These are phyloP conservation scores for Aselliscus stoliczkanus DNA, from an alignment of 2,797 vertebrate species.

Conservation along the genomic window DNA sequence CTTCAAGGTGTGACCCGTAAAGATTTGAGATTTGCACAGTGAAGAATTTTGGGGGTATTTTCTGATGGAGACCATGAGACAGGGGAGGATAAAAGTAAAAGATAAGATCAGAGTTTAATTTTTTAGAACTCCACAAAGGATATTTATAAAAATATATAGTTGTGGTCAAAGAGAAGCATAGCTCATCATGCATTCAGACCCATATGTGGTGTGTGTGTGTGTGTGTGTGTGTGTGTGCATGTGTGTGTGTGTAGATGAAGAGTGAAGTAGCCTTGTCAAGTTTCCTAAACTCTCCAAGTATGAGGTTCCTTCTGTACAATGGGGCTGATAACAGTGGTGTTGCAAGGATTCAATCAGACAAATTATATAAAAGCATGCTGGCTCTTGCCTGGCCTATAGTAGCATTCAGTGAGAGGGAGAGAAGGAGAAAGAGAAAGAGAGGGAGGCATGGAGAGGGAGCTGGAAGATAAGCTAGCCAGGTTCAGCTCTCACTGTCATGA, in stretches of 20 bases:
- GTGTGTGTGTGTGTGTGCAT: fast-evolving
- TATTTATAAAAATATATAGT: not conserved
- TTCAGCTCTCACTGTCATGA: too few relatives aligned
- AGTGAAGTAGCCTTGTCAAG: not conserved
- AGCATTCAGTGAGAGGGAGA: not conserved
- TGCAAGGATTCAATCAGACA: not conserved
- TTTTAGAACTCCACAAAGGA: not conserved
- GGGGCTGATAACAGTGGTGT: too few relatives aligned
- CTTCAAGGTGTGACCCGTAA: not conserved
- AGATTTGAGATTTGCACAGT: not conserved
- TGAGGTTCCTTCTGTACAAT: not conserved
- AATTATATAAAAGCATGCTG: not conserved
- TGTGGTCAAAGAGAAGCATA: not conserved
- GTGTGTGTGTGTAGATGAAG: not conserved
- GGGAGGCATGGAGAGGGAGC: not conserved
- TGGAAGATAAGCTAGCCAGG: too few relatives aligned
- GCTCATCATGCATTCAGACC: not conserved
- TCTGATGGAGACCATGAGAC: not conserved
- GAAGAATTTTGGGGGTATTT: not conserved
- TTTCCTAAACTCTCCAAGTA: not conserved
- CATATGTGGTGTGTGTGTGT: not conserved
- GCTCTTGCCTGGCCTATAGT: not conserved
- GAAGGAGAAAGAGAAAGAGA: not conserved
- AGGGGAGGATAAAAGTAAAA: not conserved
- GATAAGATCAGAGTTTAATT: not conserved